Conservation (phyloP, 2,797 vertebrate genomes). For the Amniataba percoides region DNA sequence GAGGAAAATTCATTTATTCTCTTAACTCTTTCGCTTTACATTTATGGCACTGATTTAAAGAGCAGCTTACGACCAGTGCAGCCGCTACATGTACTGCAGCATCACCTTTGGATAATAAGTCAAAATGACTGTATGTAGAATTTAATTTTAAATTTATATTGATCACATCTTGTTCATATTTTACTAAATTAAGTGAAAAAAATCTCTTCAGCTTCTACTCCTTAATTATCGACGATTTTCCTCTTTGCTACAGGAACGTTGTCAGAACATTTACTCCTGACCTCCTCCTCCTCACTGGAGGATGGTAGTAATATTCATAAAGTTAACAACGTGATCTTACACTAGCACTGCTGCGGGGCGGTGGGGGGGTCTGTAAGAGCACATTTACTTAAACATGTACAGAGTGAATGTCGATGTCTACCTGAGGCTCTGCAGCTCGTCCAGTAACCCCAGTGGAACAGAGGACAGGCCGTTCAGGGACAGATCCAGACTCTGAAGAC, state of each 20-base stretch:
- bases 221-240: background rate
- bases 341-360: background rate
- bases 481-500: conserved; percentile 92
- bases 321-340: background rate
- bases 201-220: too few species aligned
- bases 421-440: conserved; percentile 90
- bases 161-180: background rate
- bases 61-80: background rate
- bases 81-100: background rate
- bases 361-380: conserved; percentile 2
- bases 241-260: background rate
- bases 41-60: conserved; percentile 4
- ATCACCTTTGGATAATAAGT: background rate
- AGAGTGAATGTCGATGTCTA: conserved; percentile 40
- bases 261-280: background rate
- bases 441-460: conserved; percentile 92
- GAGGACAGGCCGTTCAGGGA: conserved; percentile 94
- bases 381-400: background rate
- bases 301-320: background rate
- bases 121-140: background rate
- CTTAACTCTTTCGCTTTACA: background rate
- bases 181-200: background rate
- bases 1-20: background rate
- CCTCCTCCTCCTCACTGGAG: background rate
- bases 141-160: background rate